These are phyloP conservation scores for Paracentrotus lividus DNA, from an alignment of 53 echinoderm and acorn worm genomes.

Conservation along the genomic window DNA sequence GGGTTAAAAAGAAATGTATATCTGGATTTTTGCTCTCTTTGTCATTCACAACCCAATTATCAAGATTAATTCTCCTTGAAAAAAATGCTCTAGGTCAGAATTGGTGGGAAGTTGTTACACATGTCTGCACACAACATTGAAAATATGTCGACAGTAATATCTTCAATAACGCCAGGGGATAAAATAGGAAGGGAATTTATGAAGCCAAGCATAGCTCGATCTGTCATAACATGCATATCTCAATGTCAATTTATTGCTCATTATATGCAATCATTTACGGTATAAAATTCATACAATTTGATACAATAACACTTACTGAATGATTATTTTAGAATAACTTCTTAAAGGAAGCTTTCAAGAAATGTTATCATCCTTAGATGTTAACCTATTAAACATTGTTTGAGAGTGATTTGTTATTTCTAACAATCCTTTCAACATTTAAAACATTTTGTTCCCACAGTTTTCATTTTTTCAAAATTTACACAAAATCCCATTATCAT, in stretches of 20 bases:
- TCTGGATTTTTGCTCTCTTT: neutral
- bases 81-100: neutral
- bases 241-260: slow-evolving; percentile 41
- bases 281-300: neutral
- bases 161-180: neutral
- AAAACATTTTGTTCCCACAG: no score
- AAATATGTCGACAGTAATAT: slow-evolving; percentile 16
- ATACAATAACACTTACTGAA: neutral
- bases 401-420: neutral
- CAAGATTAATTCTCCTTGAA: slow-evolving; percentile 7
- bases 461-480: neutral
- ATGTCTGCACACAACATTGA: neutral
- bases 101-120: neutral
- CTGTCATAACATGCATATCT: slow-evolving; percentile 1
- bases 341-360: neutral
- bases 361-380: neutral
- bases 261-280: neutral
- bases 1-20: neutral
- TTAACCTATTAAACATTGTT: neutral
- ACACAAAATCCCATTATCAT: no score
- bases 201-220: slow-evolving; percentile 24
- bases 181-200: slow-evolving; percentile 27
- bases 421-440: no score
- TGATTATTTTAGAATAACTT: neutral
- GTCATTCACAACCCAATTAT: neutral